Conservation (phyloP, 1,140 invertebrate species). For the Ruditapes philippinarum region DNA sequence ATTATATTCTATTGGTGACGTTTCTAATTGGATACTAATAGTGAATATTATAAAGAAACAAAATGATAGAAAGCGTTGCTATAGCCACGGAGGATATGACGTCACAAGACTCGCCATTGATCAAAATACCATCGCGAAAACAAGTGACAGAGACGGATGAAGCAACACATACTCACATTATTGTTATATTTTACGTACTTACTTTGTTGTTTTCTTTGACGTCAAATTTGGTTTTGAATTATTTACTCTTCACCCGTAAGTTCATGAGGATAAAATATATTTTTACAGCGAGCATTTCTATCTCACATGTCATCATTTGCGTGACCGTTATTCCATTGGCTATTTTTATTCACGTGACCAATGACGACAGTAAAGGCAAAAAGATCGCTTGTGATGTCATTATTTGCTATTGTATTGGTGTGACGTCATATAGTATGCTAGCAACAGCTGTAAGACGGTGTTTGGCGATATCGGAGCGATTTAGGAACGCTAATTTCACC, state of each 20-base stretch:
- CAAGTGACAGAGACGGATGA: not conserved
- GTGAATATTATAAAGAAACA: no score
- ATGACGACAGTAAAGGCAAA: not conserved
- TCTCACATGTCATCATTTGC: slow-evolving; percentile 40
- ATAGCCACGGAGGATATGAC: no score
- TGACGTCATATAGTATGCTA: slow-evolving; percentile 42
- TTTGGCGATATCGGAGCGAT: slow-evolving; percentile 21
- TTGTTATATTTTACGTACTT: not conserved
- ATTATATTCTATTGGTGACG: no score
- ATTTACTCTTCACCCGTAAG: slow-evolving; percentile 36
- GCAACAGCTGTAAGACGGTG: slow-evolving; percentile 23
- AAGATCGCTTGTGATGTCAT: slow-evolving; percentile 14
- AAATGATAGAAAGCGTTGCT: no score
- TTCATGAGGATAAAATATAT: slow-evolving; percentile 49
- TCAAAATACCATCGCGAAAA: not conserved
- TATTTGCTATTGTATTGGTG: not conserved
- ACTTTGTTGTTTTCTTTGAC: not conserved
- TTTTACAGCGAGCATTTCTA: slow-evolving; percentile 43
- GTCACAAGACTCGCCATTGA: no score
- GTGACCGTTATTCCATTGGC: slow-evolving; percentile 5
- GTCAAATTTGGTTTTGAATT: slow-evolving; percentile 12
- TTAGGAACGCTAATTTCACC: slow-evolving; percentile 45
- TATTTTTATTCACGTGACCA: not conserved
- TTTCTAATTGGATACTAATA: no score
- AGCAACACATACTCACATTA: not conserved